These are phyloP conservation scores for Montifringilla adamsi DNA, from an alignment of 2,113 vertebrate species.

Conservation along the genomic window DNA sequence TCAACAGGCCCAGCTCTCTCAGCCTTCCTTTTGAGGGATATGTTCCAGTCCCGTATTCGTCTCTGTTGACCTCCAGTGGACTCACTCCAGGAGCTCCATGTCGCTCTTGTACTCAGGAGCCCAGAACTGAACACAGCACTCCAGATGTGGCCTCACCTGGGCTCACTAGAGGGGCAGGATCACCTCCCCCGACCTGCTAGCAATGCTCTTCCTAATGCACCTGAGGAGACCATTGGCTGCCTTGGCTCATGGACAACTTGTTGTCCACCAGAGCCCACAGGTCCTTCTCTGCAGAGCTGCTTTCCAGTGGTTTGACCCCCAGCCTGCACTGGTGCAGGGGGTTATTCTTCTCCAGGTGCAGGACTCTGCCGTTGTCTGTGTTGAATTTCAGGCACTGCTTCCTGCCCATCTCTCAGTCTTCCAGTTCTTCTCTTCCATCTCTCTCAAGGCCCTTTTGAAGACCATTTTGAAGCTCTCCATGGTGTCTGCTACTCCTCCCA, in stretches of 20 bases:
- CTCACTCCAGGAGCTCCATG: background rate
- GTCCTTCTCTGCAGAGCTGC: background rate
- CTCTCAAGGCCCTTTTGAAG: background rate
- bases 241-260: background rate
- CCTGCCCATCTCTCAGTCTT: background rate
- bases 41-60: background rate
- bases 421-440: background rate
- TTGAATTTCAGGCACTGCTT: background rate
- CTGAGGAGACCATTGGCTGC: rapidly evolving
- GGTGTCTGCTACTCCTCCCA: background rate
- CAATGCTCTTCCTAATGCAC: background rate
- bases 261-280: background rate
- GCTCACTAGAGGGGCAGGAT: background rate
- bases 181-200: background rate
- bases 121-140: background rate
- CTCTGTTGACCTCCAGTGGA: background rate
- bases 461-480: background rate
- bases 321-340: background rate
- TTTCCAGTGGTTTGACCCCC: background rate
- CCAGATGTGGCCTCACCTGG: background rate
- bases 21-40: background rate
- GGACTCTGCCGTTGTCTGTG: background rate
- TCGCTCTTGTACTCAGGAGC: rapidly evolving
- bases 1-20: background rate
- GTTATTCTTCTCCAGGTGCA: rapidly evolving